phyloP scores from a whole-genome alignment of 2,797 vertebrate species.

The Phataginus tricuspis region DNA sequence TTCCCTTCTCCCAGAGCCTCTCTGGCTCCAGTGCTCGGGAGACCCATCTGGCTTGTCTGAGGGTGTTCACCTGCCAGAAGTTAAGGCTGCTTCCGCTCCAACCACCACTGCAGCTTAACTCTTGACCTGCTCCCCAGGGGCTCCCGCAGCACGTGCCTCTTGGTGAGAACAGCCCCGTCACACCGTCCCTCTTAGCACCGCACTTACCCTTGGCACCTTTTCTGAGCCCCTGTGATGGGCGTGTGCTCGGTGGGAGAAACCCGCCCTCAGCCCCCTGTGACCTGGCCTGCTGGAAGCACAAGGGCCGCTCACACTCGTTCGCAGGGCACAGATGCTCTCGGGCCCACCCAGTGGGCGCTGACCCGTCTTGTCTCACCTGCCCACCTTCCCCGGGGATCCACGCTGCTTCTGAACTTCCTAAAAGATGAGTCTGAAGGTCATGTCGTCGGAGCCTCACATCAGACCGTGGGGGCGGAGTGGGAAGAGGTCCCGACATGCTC shows the following conservation, averaged over 20 bases:
- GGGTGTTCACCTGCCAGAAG: not conserved
- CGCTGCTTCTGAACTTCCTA: not conserved
- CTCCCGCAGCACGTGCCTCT: not conserved
- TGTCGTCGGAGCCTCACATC: not conserved
- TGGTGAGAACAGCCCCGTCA: not conserved
- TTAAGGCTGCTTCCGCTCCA: not conserved
- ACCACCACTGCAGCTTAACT: not conserved
- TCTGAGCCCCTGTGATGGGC: not conserved
- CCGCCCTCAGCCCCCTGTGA: not conserved
- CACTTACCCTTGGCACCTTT: not conserved
- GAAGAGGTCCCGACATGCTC: rapidly evolving
- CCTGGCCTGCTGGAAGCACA: not conserved
- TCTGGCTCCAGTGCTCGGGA: not conserved
- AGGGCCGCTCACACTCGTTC: no score
- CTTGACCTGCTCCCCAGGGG: not conserved
- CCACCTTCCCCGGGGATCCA: not conserved
- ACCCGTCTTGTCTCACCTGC: not conserved
- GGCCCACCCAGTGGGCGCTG: not conserved
- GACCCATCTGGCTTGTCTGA: not conserved
- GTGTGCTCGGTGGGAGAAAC: not conserved
- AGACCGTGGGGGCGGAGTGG: not conserved
- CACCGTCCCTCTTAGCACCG: not conserved
- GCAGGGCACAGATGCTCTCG: no score
- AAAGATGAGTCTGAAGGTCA: not conserved
- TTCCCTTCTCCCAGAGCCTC: not conserved